These are phyloP conservation scores for Echiichthys vipera DNA, from an alignment of 2,797 vertebrate genomes.

Conservation along the genomic window DNA sequence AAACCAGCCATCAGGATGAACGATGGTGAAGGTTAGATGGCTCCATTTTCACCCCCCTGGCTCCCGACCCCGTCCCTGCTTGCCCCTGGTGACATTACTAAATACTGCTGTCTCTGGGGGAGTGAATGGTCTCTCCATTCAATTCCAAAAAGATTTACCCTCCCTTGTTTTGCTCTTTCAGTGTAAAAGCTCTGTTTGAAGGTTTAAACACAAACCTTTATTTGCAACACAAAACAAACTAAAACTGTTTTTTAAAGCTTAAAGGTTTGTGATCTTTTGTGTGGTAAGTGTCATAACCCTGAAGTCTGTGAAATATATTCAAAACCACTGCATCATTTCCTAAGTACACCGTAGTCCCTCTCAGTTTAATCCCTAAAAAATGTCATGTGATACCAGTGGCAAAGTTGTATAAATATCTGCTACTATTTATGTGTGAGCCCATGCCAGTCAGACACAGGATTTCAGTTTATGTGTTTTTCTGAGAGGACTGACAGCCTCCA, in stretches of 20 bases:
- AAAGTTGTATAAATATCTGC: constrained; percentile 31
- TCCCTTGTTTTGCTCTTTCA: constrained; percentile 39
- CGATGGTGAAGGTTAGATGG: constrained; percentile 82
- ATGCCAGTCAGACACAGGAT: constrained; percentile 37
- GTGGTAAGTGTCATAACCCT: constrained; percentile 9
- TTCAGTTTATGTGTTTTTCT: constrained; percentile 26
- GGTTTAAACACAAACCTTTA: no score
- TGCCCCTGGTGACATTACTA: constrained; percentile 85
- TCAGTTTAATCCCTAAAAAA: constrained; percentile 20
- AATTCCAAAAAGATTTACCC: constrained; percentile 63
- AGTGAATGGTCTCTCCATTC: constrained; percentile 75
- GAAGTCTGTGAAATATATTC: constrained; percentile 20
- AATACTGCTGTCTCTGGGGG: constrained; percentile 81
- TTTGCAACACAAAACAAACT: not conserved
- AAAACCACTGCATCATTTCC: constrained; percentile 13
- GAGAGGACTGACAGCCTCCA: constrained; percentile 10
- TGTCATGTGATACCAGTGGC: constrained; percentile 15
- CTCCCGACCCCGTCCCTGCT: constrained; percentile 61
- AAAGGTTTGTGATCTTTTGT: constrained; percentile 21
- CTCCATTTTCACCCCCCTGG: constrained; percentile 76
- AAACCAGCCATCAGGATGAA: constrained; percentile 84
- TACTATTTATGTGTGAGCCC: constrained; percentile 22
- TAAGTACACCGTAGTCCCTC: constrained; percentile 12
- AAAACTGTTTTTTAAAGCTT: not conserved
- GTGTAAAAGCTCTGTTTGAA: no score